Evolutionary conservation across 2,797 vertebrate genomes (phyloP).

Genomic region (Lithobates pipiens): DNA sequence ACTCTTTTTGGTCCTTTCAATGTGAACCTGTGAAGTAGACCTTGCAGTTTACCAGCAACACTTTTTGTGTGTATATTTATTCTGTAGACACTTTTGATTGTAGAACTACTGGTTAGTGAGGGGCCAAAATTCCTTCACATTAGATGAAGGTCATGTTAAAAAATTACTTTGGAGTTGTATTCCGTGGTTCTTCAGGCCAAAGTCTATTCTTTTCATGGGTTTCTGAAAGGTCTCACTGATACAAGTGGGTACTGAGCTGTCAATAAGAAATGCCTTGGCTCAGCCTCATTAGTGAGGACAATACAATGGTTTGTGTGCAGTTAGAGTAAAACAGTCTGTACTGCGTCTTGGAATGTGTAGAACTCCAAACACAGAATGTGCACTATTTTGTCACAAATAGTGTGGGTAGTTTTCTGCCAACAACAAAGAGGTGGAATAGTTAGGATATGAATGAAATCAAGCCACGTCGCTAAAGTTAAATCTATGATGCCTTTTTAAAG

Average conservation of each 20-base stretch:
- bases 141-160: slow-evolving; percentile 16
- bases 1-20: too few species aligned
- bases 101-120: slow-evolving; percentile 25
- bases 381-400: slow-evolving; percentile 7
- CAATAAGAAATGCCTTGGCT: slow-evolving; percentile 23
- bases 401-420: slow-evolving; percentile 6
- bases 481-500: too few species aligned
- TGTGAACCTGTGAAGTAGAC: too few species aligned
- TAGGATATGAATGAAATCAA: neutral
- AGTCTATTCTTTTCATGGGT: slow-evolving; percentile 25
- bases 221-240: slow-evolving; percentile 7
- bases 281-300: slow-evolving; percentile 13
- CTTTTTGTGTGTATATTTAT: neutral
- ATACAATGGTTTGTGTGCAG: slow-evolving; percentile 24
- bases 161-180: slow-evolving; percentile 1
- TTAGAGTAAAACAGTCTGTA: slow-evolving; percentile 19
- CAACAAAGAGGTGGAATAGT: slow-evolving; percentile 12
- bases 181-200: slow-evolving; percentile 3
- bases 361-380: slow-evolving; percentile 15
- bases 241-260: slow-evolving; percentile 26
- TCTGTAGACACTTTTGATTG: slow-evolving; percentile 1
- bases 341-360: slow-evolving; percentile 24
- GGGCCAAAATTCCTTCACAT: neutral
- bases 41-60: too few species aligned
- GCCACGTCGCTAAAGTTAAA: neutral